phyloP scores from a whole-genome alignment of 2,797 vertebrate species.

The Australoheros facetus region DNA sequence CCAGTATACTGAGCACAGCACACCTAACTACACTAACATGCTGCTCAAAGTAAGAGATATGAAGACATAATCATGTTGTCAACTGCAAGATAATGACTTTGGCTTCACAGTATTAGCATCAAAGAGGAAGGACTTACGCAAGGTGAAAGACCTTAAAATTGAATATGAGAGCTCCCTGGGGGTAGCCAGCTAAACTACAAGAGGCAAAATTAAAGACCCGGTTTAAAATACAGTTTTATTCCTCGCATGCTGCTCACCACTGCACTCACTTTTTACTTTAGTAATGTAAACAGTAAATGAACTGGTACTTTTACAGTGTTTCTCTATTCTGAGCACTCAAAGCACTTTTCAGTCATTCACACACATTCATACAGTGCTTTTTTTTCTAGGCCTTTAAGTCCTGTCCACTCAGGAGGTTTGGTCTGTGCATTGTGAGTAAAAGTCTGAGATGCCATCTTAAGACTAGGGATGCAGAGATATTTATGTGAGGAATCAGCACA shows the following conservation, averaged over 20 bases:
- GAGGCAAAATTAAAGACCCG: background rate
- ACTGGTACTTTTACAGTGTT: background rate
- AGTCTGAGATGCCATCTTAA: background rate
- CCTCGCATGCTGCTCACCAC: background rate
- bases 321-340: no score
- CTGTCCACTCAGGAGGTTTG: background rate
- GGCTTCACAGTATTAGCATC: background rate
- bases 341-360: background rate
- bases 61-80: background rate
- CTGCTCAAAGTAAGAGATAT: background rate
- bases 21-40: fast-evolving
- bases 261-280: background rate
- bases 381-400: background rate
- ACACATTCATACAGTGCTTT: background rate
- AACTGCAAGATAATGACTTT: background rate
- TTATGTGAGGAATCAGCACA: no score
- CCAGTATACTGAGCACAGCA: background rate
- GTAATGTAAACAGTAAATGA: background rate
- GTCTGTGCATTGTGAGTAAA: background rate
- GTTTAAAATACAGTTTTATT: background rate
- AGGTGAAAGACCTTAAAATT: background rate
- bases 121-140: background rate
- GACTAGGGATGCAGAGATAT: no score
- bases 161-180: background rate
- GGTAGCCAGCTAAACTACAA: background rate